Conservation (phyloP, 2,888 invertebrate genomes). For the Lordiphosa andalusiaca region DNA sequence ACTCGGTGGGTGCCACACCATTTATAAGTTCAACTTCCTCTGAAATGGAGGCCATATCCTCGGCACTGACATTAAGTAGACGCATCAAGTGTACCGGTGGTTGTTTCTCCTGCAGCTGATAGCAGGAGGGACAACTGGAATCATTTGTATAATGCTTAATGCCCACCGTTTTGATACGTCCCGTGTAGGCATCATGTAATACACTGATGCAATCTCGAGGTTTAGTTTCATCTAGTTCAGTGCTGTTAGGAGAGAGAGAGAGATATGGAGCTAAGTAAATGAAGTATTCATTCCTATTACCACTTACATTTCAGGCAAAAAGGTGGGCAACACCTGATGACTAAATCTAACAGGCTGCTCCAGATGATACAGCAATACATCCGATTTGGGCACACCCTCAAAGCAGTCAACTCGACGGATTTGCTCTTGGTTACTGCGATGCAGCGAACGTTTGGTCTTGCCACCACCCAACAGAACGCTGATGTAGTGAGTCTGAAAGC, state of each 20-base stretch:
- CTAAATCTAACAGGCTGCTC: conserved; percentile 83
- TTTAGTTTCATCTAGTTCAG: conserved; percentile 38
- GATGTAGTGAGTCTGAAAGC: conserved; percentile 83
- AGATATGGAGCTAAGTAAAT: neutral
- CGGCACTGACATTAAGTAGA: conserved; percentile 59
- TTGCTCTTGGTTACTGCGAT: conserved; percentile 86
- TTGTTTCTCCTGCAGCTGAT: conserved; percentile 67
- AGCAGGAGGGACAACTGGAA: conserved; percentile 66
- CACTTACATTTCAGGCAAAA: conserved; percentile 82
- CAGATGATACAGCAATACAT: conserved; percentile 85
- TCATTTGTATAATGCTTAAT: conserved; percentile 70
- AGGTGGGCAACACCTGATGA: conserved; percentile 85
- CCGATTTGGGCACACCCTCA: conserved; percentile 82
- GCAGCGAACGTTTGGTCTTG: conserved; percentile 82
- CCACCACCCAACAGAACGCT: conserved; percentile 86
- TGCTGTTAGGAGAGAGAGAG: neutral
- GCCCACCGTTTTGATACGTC: conserved; percentile 82
- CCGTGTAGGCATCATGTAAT: conserved; percentile 82
- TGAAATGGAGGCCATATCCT: conserved; percentile 67
- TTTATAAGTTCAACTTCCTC: conserved; percentile 60
- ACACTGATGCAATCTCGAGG: conserved; percentile 84
- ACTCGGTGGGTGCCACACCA: conserved; percentile 32
- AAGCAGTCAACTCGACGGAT: conserved; percentile 84
- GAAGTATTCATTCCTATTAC: neutral
- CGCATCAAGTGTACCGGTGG: conserved; percentile 54